Base-by-base conservation (phyloP, 2,113 vertebrate genomes). In the Bubo blakistoni region DNA sequence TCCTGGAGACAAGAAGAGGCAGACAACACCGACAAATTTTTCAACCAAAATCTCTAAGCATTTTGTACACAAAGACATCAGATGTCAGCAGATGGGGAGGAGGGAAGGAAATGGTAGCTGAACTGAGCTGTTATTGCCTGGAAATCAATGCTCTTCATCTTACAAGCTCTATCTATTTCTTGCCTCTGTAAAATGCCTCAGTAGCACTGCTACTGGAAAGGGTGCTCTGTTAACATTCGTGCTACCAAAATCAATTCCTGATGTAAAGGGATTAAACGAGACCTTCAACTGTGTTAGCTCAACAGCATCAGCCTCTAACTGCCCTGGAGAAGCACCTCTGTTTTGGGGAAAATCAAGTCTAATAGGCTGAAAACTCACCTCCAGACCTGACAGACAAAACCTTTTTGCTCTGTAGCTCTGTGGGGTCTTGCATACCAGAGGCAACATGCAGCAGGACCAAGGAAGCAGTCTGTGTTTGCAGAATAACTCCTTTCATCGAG, bases 1-100 rank as follows among this genome's bases (percentile, higher is more conserved):
- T 98, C 98, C 99, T 99, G 82, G 38, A 87, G 70, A 49, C 9
- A 57, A 73, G 32, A 42, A 74, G 82, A 59, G 65, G 49, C n/a
- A 62, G 69, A 77, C 22, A 47, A 86, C 14, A 79, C 57, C 63
- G 40, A 66, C 22, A 70, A 63, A 80, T 5, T 7, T 47, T 90
- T 61, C 91, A 86, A 54, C 40, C 58, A 80, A 78, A 70, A 94
- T 54, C 73, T 69, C 44, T 19, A 26, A 85, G 24, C 27, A 30
- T 61, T 65, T 15, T 58, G 20, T 38, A 65, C 4, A 85, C 40
- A 77, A n/a, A 79, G 80, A 74, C 7, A 3, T 76, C 67, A 73
- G 46, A 73, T 59, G 73, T 57, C 77, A 81, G 83, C 62, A 85
- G 54, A 36, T 14, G 27, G 49, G 62, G 27, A 78, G 36, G 38